Percentiles rank a stretch among this genome's conserved stretches.
These are phyloP conservation scores for Lottia scabra DNA, from an alignment of 2,888 invertebrate genomes.

Conservation along the genomic window DNA sequence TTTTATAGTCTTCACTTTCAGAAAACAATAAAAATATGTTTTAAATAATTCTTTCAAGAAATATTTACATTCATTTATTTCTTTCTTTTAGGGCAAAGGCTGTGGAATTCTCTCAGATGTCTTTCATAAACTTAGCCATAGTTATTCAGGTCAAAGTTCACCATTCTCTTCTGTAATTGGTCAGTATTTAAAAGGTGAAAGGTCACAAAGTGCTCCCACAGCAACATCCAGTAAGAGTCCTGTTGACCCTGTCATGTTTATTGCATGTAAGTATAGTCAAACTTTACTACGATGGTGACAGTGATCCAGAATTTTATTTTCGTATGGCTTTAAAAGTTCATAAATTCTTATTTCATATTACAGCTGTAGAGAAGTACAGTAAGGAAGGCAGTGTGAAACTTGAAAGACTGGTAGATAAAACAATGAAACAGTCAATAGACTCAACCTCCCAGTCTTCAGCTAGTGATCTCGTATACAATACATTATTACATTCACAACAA, in stretches of 20 bases:
- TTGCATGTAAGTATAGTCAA: too few species aligned
- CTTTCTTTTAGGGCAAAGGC: conserved; percentile 32
- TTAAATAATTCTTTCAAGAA: too few species aligned
- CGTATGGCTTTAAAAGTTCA: too few species aligned
- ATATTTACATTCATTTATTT: neutral
- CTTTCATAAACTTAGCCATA: conserved; percentile 37
- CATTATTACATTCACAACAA: neutral
- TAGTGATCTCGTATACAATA: neutral
- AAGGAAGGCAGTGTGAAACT: conserved; percentile 26
- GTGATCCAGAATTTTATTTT: too few species aligned
- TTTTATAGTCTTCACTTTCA: too few species aligned
- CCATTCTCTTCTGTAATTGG: conserved; percentile 42
- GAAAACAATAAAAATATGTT: too few species aligned
- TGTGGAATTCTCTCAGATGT: conserved; percentile 32
- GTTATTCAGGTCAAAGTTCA: conserved; percentile 40
- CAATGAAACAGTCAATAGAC: conserved; percentile 42
- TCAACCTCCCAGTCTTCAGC: neutral
- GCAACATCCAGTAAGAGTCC: neutral
- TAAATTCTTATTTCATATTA: neutral
- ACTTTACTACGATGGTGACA: too few species aligned
- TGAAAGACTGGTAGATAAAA: conserved; percentile 39
- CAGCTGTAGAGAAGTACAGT: conserved; percentile 25
- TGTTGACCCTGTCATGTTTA: too few species aligned
- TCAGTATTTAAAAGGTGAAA: conserved; percentile 38
- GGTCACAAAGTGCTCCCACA: neutral